Conservation (phyloP, 2,888 invertebrate species). For the Morinoia aosen region DNA sequence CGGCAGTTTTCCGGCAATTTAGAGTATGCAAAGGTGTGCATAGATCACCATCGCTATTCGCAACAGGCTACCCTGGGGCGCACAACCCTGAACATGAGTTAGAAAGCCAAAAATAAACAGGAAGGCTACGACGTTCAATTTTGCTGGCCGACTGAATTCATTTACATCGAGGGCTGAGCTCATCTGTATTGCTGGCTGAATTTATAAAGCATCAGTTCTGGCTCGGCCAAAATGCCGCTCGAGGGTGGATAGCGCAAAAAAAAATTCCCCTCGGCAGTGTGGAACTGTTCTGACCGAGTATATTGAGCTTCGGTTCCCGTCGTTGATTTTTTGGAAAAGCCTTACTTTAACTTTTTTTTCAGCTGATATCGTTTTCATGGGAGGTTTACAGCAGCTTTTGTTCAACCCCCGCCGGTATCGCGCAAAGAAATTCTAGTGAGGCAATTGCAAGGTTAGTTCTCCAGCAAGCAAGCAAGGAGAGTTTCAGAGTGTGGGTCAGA, state of each 20-base stretch:
- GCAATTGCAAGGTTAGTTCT: too few species aligned
- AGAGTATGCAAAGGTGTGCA: not conserved
- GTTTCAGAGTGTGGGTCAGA: not conserved
- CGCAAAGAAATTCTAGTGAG: too few species aligned
- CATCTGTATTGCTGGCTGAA: not conserved
- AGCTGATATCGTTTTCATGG: not conserved
- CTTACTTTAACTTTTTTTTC: not conserved
- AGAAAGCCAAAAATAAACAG: not conserved
- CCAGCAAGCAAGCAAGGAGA: too few species aligned
- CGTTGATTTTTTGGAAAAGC: not conserved
- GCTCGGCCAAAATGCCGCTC: not conserved
- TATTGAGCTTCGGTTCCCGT: not conserved
- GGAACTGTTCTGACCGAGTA: not conserved
- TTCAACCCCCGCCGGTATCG: too few species aligned
- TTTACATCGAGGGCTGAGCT: not conserved
- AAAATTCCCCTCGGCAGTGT: not conserved
- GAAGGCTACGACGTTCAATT: not conserved
- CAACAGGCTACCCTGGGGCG: not conserved
- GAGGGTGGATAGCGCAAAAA: not conserved
- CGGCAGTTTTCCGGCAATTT: not conserved
- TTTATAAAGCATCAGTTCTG: slow-evolving; percentile 17
- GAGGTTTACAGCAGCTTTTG: too few species aligned
- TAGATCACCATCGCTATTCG: not conserved
- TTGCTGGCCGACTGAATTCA: slow-evolving; percentile 1
- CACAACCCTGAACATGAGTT: not conserved